Evolutionary conservation across 2,797 vertebrate genomes (phyloP).

Genomic region (Gouania willdenowi): DNA sequence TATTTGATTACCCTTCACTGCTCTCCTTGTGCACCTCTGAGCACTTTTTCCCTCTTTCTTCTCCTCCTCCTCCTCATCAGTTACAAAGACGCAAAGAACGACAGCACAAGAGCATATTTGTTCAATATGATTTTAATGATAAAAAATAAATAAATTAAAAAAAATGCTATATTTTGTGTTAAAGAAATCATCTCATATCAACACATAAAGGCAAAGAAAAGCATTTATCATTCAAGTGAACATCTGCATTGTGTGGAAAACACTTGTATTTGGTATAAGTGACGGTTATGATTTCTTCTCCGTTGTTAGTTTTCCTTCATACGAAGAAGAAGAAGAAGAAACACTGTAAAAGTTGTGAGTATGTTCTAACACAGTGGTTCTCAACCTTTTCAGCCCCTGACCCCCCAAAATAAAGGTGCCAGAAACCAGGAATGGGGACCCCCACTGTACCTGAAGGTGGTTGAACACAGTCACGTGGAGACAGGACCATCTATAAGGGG

Average conservation of each 20-base stretch:
- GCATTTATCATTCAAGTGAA: slow-evolving; percentile 25
- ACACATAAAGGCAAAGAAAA: neutral
- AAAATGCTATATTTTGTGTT: neutral
- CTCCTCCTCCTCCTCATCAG: slow-evolving; percentile 5
- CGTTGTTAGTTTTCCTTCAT: slow-evolving; percentile 6
- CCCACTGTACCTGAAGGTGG: too few relatives aligned
- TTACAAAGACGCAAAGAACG: slow-evolving; percentile 7
- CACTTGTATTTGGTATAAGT: neutral
- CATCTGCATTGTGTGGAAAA: slow-evolving; percentile 12
- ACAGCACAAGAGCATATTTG: neutral
- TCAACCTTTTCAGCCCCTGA: neutral
- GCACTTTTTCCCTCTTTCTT: slow-evolving; percentile 26
- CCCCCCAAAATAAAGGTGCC: too few relatives aligned
- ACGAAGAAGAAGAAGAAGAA: slow-evolving; percentile 15
- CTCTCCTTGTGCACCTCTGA: slow-evolving; percentile 24
- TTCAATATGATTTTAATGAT: neutral
- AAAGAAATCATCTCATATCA: neutral
- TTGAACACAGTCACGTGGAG: too few relatives aligned
- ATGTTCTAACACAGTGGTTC: neutral
- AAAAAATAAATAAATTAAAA: neutral
- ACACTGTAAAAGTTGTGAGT: too few relatives aligned
- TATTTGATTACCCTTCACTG: slow-evolving; percentile 69
- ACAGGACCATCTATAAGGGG: too few relatives aligned
- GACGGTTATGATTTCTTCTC: slow-evolving; percentile 1
- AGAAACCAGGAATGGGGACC: too few relatives aligned